Evolutionary conservation across 2,888 invertebrate genomes (phyloP).

Genomic region (Tenthredo mesomela): DNA sequence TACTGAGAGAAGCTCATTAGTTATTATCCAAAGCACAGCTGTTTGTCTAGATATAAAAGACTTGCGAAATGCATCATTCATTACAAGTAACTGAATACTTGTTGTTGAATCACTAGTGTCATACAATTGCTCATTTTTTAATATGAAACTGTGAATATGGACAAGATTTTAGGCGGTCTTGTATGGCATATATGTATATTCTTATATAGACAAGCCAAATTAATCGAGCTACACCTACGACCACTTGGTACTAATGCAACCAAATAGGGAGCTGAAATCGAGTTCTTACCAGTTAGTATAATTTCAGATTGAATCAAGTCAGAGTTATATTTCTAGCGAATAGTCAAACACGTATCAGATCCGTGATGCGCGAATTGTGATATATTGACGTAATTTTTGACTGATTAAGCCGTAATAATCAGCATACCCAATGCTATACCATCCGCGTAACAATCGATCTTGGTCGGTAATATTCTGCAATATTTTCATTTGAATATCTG

Average conservation of each 20-base stretch:
- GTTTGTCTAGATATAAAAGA: neutral
- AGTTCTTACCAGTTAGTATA: constrained; percentile 24
- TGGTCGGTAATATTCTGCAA: neutral
- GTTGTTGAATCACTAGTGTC: neutral
- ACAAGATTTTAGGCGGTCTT: neutral
- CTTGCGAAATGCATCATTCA: neutral
- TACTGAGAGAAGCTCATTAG: neutral
- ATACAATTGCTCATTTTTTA: neutral
- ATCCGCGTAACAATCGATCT: neutral
- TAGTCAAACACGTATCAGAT: neutral
- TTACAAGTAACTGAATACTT: constrained; percentile 1
- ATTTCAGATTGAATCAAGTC: neutral
- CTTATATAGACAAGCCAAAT: neutral
- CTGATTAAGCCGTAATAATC: neutral
- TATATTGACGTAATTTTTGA: neutral
- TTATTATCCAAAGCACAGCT: neutral
- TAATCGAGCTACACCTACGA: neutral
- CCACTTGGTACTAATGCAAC: neutral
- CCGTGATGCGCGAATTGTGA: neutral
- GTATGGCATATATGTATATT: neutral
- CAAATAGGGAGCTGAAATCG: constrained; percentile 13
- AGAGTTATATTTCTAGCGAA: neutral
- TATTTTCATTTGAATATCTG: neutral
- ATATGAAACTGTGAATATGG: neutral
- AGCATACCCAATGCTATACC: neutral